These are phyloP conservation scores for Brachypteracias leptosomus DNA, from an alignment of 2,113 vertebrate species.

Conservation along the genomic window DNA sequence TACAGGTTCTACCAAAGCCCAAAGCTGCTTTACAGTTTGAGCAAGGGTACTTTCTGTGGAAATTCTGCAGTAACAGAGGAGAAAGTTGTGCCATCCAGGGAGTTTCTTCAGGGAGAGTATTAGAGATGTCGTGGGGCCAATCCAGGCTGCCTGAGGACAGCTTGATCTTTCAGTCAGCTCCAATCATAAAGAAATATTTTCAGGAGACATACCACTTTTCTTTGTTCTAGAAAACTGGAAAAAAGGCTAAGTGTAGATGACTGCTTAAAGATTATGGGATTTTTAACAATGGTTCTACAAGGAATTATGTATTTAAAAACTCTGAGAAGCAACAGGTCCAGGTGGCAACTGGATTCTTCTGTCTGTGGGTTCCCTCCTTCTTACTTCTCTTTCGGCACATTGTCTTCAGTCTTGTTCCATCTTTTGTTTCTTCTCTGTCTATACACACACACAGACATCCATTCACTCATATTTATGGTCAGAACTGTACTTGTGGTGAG, in stretches of 20 bases:
- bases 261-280: background rate
- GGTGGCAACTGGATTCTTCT: background rate
- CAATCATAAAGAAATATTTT: background rate
- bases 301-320: background rate
- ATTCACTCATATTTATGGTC: background rate
- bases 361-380: background rate
- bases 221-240: background rate
- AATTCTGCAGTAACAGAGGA: background rate
- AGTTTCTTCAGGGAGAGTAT: background rate
- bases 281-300: background rate
- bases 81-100: background rate
- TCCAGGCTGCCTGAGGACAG: background rate
- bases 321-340: background rate
- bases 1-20: slow-evolving; percentile 7
- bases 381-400: background rate
- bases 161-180: background rate
- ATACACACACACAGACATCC: background rate
- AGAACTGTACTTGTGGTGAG: background rate
- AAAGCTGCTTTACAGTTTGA: background rate
- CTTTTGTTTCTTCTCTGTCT: background rate
- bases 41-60: background rate
- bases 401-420: background rate
- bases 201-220: background rate
- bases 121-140: background rate
- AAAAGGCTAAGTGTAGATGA: background rate